Conservation (phyloP, 1,140 invertebrate species). For the Drosophila ficusphila region DNA sequence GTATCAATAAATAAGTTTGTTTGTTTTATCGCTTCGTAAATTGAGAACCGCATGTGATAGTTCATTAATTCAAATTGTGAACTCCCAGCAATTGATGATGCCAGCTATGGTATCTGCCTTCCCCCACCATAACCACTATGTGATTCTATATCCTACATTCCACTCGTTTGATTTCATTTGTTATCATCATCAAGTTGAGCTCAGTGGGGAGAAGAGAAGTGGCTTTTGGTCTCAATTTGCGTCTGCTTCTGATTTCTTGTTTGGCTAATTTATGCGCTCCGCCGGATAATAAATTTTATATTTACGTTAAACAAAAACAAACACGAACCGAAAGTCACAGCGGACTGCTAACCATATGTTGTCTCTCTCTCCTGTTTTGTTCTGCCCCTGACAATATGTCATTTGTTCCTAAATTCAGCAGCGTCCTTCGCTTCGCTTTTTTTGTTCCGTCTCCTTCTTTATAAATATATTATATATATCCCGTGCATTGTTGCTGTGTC, state of each 20-base stretch:
- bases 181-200: constrained; percentile 62
- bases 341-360: constrained; percentile 35
- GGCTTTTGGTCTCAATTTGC: constrained; percentile 38
- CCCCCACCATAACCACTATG: neutral
- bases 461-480: constrained; percentile 59
- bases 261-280: constrained; percentile 72
- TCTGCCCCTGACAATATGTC: constrained; percentile 73
- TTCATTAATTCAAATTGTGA: constrained; percentile 35
- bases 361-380: constrained; percentile 7
- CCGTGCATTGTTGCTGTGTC: constrained; percentile 62
- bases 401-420: constrained; percentile 73
- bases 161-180: constrained; percentile 70
- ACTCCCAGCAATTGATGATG: constrained; percentile 41
- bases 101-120: neutral
- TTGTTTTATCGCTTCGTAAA: neutral
- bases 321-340: constrained; percentile 29
- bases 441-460: constrained; percentile 14
- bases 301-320: constrained; percentile 74
- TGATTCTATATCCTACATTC: constrained; percentile 39
- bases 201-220: neutral
- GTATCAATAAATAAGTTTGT: neutral
- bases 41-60: constrained; percentile 4
- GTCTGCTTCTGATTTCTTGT: constrained; percentile 63
- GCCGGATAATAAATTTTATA: constrained; percentile 80
- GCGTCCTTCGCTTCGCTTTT: constrained; percentile 51